Evolutionary conservation across 30 jellyfish, hydroid and myxozoan genomes (phyloP).

Genomic region (Hydra vulgaris): DNA sequence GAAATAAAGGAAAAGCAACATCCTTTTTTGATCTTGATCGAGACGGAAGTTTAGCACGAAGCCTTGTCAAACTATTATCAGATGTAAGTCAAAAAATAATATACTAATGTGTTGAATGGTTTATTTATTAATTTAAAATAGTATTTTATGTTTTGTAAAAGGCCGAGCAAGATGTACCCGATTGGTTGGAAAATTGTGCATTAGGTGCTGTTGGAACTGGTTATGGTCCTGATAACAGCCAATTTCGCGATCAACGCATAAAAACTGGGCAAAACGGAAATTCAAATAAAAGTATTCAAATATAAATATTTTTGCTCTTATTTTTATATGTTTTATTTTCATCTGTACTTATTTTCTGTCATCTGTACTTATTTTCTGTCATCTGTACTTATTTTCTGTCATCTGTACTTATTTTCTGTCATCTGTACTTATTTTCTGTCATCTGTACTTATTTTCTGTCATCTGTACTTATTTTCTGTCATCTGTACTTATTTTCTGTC

Average conservation of each 20-base stretch:
- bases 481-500: too few relatives aligned
- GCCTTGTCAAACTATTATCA: constrained; percentile 35
- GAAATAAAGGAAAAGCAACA: constrained; percentile 44
- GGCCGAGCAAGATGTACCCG: constrained; percentile 57
- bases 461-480: too few relatives aligned
- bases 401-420: too few relatives aligned
- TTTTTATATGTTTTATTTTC: too few relatives aligned
- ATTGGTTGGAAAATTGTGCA: constrained; percentile 43
- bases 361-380: too few relatives aligned
- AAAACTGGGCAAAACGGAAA: background rate
- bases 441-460: too few relatives aligned
- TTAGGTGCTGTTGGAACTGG: constrained; percentile 44
- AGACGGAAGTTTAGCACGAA: constrained; percentile 34
- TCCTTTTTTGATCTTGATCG: constrained; percentile 29
- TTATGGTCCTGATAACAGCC: constrained; percentile 41
- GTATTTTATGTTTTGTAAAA: background rate
- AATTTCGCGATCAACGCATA: constrained; percentile 30
- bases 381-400: too few relatives aligned
- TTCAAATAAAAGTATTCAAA: too few relatives aligned
- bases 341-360: too few relatives aligned
- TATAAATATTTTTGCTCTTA: too few relatives aligned
- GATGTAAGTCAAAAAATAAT: constrained; percentile 19
- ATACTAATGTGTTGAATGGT: background rate
- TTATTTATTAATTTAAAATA: background rate
- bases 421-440: too few relatives aligned